Percentiles rank a stretch among this genome's conserved stretches.
Evolutionary conservation across 2,113 vertebrate species (phyloP).

Genomic region (Varanus komodoensis): DNA sequence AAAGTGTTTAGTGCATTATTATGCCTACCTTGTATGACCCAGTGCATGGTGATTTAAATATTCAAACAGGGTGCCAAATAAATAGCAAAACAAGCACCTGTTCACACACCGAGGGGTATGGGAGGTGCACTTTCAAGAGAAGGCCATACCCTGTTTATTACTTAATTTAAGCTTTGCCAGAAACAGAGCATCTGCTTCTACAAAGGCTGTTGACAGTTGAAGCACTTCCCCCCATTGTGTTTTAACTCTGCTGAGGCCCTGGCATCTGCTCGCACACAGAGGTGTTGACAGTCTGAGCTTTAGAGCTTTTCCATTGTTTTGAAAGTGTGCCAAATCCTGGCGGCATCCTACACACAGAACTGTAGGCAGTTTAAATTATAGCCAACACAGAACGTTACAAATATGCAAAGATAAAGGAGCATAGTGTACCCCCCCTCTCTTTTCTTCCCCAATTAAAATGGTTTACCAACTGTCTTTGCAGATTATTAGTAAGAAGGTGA

Average conservation of each 20-base stretch:
- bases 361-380: constrained; percentile 64
- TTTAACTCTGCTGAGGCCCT: constrained; percentile 66
- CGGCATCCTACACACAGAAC: constrained; percentile 57
- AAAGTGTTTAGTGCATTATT: constrained; percentile 17
- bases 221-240: constrained; percentile 63
- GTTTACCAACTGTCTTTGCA: neutral
- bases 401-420: constrained; percentile 28
- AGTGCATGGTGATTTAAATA: constrained; percentile 27
- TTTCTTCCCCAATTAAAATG: constrained; percentile 3
- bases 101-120: neutral
- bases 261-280: constrained; percentile 68
- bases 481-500: neutral
- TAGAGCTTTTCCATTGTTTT: constrained; percentile 66
- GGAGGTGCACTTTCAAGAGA: neutral
- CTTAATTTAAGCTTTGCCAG: constrained; percentile 59
- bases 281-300: constrained; percentile 70
- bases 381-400: constrained; percentile 52
- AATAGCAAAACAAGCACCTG: constrained; percentile 9
- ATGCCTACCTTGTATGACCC: neutral
- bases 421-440: neutral
- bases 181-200: constrained; percentile 64
- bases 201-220: constrained; percentile 68
- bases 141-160: constrained; percentile 34
- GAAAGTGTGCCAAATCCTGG: constrained; percentile 60
- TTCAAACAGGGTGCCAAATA: neutral